A percentile compares a stretch with the other conserved stretches of the same genome.
These are phyloP conservation scores for Xerus rutilus DNA, from an alignment of 2,797 vertebrate genomes.

Conservation along the genomic window DNA sequence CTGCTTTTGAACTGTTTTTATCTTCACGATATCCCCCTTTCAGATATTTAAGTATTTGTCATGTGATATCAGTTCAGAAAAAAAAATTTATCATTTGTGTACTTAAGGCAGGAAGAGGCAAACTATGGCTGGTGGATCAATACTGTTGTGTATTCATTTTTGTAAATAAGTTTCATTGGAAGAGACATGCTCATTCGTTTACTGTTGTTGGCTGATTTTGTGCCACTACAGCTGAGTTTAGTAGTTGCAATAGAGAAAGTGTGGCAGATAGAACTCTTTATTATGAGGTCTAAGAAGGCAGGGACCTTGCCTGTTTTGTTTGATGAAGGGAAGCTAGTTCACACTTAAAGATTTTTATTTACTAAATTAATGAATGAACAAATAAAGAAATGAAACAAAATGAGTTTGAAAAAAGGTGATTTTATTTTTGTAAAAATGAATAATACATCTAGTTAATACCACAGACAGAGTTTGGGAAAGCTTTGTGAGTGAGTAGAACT, in stretches of 20 bases:
- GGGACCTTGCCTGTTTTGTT: not conserved
- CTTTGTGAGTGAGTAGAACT: not conserved
- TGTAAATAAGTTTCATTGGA: not conserved
- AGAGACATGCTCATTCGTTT: not conserved
- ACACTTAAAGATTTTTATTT: slow-evolving; percentile 11
- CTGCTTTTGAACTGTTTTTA: not conserved
- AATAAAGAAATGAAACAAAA: not conserved
- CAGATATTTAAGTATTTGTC: not conserved
- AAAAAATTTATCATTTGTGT: slow-evolving; percentile 52
- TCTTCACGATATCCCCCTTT: slow-evolving; percentile 24
- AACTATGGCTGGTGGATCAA: not conserved
- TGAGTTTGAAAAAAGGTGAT: not conserved
- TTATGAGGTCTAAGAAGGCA: not conserved
- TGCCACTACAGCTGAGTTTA: not conserved
- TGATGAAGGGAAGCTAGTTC: not conserved
- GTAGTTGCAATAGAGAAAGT: not conserved
- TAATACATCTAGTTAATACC: not conserved
- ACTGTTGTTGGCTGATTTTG: not conserved
- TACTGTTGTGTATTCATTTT: not conserved
- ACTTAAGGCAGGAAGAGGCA: slow-evolving; percentile 51
- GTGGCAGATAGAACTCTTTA: not conserved
- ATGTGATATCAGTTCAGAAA: slow-evolving; percentile 28
- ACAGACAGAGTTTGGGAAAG: not conserved
- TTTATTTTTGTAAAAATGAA: slow-evolving; percentile 9
- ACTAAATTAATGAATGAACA: not conserved